phyloP scores from a whole-genome alignment of 2,888 invertebrate species.

The Rhyacophila evoluta region DNA sequence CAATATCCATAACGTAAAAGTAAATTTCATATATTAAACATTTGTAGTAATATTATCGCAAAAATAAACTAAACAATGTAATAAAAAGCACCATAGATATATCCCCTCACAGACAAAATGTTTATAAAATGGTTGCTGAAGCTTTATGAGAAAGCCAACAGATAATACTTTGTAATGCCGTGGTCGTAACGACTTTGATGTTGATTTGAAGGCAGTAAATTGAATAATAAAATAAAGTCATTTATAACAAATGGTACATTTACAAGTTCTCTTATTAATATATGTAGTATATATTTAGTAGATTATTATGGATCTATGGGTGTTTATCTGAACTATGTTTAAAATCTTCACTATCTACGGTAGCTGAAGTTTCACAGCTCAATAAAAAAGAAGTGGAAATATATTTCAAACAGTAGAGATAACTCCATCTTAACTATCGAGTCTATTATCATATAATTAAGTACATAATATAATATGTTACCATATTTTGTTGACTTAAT shows the following conservation, averaged over 20 bases:
- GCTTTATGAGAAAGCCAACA: not conserved
- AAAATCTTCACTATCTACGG: too few relatives aligned
- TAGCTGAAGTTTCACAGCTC: too few relatives aligned
- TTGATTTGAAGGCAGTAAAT: not conserved
- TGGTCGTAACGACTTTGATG: too few relatives aligned
- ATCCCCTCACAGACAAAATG: not conserved
- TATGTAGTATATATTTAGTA: too few relatives aligned
- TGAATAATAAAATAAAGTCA: not conserved
- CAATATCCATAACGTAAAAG: not conserved
- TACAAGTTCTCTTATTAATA: too few relatives aligned
- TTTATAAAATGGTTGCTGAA: not conserved
- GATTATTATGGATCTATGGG: too few relatives aligned
- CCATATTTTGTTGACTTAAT: not conserved
- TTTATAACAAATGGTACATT: not conserved
- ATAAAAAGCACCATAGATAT: not conserved
- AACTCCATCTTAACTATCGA: not conserved
- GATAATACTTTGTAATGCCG: not conserved
- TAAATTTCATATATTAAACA: not conserved
- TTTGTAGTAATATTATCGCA: not conserved
- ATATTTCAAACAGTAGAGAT: too few relatives aligned
- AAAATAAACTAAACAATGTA: not conserved
- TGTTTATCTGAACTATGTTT: too few relatives aligned
- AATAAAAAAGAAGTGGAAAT: too few relatives aligned
- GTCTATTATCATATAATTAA: constrained; percentile 9
- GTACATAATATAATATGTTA: not conserved